A percentile compares a stretch with the other conserved stretches of the same genome.
Evolutionary conservation across 1,140 invertebrate genomes (phyloP).

Genomic region (Metopolophium dirhodum): DNA sequence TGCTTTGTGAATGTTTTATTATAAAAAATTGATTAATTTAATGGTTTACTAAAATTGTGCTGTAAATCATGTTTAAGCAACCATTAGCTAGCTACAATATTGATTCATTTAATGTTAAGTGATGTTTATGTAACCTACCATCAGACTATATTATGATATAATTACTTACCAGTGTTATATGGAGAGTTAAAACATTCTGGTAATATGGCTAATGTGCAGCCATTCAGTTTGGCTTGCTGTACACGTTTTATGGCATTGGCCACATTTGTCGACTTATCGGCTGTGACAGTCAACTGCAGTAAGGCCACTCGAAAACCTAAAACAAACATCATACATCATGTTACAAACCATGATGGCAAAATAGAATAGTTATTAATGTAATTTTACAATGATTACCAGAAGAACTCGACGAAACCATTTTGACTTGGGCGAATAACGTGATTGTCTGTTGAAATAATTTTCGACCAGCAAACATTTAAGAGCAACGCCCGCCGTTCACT

Average conservation of each 20-base stretch:
- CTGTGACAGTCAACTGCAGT: conserved; percentile 29
- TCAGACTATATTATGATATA: neutral
- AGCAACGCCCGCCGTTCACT: neutral
- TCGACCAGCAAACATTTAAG: neutral
- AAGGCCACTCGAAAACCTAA: conserved; percentile 37
- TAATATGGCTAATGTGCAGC: conserved; percentile 45
- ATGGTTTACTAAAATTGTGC: neutral
- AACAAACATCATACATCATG: neutral
- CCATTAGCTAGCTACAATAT: neutral
- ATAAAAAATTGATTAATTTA: neutral
- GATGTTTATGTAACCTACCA: neutral
- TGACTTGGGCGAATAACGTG: neutral
- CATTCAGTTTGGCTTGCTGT: conserved; percentile 44
- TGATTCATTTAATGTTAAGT: neutral
- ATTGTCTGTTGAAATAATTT: neutral
- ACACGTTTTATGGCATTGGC: conserved; percentile 21
- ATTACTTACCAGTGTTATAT: conserved; percentile 29
- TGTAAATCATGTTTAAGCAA: neutral
- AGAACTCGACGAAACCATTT: neutral
- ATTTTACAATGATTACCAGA: neutral
- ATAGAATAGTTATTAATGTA: neutral
- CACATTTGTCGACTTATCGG: conserved; percentile 25
- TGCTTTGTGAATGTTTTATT: neutral
- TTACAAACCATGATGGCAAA: neutral
- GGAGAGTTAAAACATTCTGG: conserved; percentile 54